phyloP scores from a whole-genome alignment of 2,888 invertebrate species.

The Sinopyrophorus schimmeli region DNA sequence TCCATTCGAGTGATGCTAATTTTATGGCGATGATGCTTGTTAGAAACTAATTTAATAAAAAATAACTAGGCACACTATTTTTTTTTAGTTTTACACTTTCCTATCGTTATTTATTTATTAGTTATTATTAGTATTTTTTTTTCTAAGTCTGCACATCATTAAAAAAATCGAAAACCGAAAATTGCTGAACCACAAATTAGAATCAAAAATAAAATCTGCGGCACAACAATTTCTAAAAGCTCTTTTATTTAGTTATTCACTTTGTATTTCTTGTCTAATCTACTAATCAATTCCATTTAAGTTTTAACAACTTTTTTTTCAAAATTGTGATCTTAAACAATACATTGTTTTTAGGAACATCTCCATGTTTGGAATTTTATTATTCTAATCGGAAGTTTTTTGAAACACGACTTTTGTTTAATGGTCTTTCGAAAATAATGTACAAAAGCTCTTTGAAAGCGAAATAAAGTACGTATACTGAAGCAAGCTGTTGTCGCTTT shows the following conservation, averaged over 20 bases:
- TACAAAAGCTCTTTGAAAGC: no score
- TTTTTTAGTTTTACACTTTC: conserved; percentile 22
- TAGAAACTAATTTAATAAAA: conserved; percentile 32
- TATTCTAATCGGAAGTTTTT: no score
- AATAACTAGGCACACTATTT: conserved; percentile 37
- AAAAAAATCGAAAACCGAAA: conserved; percentile 3
- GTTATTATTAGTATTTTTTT: conserved; percentile 14
- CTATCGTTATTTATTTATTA: conserved; percentile 7
- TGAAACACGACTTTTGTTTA: no score
- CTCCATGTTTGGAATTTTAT: no score
- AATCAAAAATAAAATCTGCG: conserved; percentile 1
- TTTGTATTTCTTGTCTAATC: conserved; percentile 17
- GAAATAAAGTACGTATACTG: no score
- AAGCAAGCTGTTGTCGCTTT: no score
- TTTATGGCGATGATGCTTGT: no score
- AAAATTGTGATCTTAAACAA: conserved; percentile 27
- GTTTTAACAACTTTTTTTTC: conserved; percentile 21
- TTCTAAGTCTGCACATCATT: conserved; percentile 21
- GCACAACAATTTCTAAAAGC: conserved; percentile 6
- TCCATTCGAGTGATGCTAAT: neutral
- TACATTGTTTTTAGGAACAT: no score
- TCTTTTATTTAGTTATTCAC: neutral
- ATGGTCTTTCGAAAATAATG: no score
- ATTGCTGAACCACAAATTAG: neutral
- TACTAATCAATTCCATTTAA: conserved; percentile 48